Conservation (phyloP, 1,140 invertebrate species). For the Propsilocerus akamusi region DNA sequence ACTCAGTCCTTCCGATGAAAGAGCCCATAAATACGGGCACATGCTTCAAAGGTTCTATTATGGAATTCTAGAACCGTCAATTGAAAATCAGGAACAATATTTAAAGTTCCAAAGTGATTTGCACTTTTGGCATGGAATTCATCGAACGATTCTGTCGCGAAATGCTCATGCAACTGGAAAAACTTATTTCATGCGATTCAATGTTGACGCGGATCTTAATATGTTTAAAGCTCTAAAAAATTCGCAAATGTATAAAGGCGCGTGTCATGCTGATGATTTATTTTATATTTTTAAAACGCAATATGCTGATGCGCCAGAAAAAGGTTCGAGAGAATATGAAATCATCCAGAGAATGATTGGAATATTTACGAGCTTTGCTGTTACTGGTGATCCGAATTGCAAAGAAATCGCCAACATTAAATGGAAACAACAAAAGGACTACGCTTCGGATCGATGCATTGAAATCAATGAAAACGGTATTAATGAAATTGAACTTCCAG, state of each 20-base stretch:
- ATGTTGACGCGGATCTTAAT: slow-evolving; percentile 22
- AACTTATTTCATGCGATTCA: slow-evolving; percentile 27
- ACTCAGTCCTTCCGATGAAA: slow-evolving; percentile 16
- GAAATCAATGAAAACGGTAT: slow-evolving; percentile 20
- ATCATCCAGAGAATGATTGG: slow-evolving; percentile 26
- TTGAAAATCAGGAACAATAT: neutral
- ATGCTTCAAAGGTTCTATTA: slow-evolving; percentile 16
- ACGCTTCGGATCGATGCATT: slow-evolving; percentile 17
- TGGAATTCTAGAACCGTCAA: slow-evolving; percentile 11
- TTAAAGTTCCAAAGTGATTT: slow-evolving; percentile 17
- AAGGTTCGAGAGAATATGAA: slow-evolving; percentile 14
- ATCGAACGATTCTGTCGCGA: slow-evolving; percentile 16
- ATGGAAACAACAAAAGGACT: slow-evolving; percentile 18
- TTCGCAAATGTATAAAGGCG: slow-evolving; percentile 20
- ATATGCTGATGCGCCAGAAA: slow-evolving; percentile 20
- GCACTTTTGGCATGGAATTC: slow-evolving; percentile 26
- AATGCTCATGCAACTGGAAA: slow-evolving; percentile 14
- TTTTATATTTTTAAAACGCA: slow-evolving; percentile 37
- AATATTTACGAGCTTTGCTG: slow-evolving; percentile 26
- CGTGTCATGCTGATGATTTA: slow-evolving; percentile 41
- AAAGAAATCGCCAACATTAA: slow-evolving; percentile 11
- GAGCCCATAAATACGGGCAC: slow-evolving; percentile 9
- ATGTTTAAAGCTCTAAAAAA: slow-evolving; percentile 11
- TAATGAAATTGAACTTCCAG: slow-evolving; percentile 20
- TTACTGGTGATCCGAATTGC: slow-evolving; percentile 21